A percentile compares a stretch with the other conserved stretches of the same genome.
Evolutionary conservation across 1,140 invertebrate species (phyloP).

Genomic region (Macrosteles quadrilineatus): DNA sequence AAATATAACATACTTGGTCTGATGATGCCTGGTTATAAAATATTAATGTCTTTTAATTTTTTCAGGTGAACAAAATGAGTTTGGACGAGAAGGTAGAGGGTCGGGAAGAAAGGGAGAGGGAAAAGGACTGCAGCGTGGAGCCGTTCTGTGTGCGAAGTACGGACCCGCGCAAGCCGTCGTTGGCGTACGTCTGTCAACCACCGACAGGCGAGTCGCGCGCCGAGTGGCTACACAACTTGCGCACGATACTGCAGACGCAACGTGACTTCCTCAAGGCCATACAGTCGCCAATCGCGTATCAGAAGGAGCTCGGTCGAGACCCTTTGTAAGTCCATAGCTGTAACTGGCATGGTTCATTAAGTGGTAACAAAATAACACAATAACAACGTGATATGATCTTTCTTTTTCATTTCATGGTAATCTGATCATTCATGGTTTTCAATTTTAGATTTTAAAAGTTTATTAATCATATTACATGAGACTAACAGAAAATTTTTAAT

Average conservation of each 20-base stretch:
- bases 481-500: no score
- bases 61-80: constrained; percentile 93
- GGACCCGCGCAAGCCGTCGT: constrained; percentile 71
- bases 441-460: no score
- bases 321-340: constrained; percentile 56
- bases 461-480: no score
- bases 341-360: not conserved
- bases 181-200: constrained; percentile 76
- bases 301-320: constrained; percentile 80
- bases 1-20: no score
- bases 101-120: constrained; percentile 31
- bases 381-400: no score
- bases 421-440: no score
- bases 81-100: constrained; percentile 65
- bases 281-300: constrained; percentile 91
- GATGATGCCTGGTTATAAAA: no score
- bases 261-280: constrained; percentile 87
- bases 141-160: constrained; percentile 83
- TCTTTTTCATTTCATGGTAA: no score
- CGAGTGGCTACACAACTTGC: constrained; percentile 83
- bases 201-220: constrained; percentile 62
- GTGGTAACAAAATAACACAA: no score
- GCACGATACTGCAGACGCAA: constrained; percentile 85
- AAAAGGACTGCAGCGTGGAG: constrained; percentile 55
- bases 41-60: no score